These are phyloP conservation scores for Lerista edwardsae DNA, from an alignment of 2,797 vertebrate genomes.

Conservation along the genomic window DNA sequence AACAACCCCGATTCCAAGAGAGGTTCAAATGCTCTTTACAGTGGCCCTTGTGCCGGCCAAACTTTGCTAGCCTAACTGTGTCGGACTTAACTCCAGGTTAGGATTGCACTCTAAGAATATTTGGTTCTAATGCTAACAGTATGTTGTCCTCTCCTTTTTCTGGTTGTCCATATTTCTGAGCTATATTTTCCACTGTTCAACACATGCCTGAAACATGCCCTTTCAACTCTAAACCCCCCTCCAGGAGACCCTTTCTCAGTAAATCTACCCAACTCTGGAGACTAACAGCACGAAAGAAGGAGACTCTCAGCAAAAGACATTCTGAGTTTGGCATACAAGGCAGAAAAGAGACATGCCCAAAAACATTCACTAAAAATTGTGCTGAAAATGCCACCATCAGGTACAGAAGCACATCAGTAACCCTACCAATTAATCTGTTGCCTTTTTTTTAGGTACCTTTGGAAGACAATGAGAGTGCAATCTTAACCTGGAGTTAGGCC, in stretches of 20 bases:
- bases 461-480: conserved; percentile 5
- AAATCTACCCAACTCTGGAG: neutral
- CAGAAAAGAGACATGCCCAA: neutral
- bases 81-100: too few species aligned
- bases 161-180: neutral
- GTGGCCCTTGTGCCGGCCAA: too few species aligned
- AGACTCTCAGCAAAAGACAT: neutral
- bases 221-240: neutral
- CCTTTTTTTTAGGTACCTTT: neutral
- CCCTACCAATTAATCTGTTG: neutral
- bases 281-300: too few species aligned
- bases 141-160: neutral
- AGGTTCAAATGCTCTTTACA: too few species aligned
- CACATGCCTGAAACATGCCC: neutral
- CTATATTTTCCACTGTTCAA: neutral
- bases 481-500: too few species aligned
- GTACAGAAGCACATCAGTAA: neutral
- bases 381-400: neutral
- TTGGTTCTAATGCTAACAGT: neutral
- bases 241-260: neutral
- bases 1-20: too few species aligned
- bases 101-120: neutral
- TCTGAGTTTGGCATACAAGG: too few species aligned
- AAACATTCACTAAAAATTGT: neutral
- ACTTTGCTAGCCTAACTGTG: too few species aligned